Evolutionary conservation across 92 coral and sea anemone species (phyloP).

Genomic region (Parazoanthus swiftii): DNA sequence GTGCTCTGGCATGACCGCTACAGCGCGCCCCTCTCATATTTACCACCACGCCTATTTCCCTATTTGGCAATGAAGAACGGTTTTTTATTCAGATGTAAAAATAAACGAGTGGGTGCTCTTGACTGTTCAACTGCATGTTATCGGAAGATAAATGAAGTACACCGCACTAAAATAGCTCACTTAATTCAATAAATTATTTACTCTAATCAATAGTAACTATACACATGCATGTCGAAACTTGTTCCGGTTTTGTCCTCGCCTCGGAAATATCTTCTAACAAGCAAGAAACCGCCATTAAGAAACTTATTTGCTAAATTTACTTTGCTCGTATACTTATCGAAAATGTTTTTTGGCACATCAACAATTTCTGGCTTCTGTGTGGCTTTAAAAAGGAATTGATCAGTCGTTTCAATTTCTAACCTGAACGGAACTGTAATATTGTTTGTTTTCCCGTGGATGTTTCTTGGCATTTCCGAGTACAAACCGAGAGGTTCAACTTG

Average conservation of each 20-base stretch:
- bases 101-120: no score
- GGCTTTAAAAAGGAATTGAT: not conserved
- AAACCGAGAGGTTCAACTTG: not conserved
- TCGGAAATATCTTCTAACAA: not conserved
- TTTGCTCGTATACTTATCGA: not conserved
- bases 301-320: no score
- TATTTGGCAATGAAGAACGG: not conserved
- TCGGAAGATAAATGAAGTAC: not conserved
- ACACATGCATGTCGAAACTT: not conserved
- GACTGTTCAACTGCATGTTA: not conserved
- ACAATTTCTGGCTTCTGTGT: not conserved
- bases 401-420: not conserved
- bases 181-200: no score
- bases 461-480: not conserved
- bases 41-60: not conserved
- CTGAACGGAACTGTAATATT: not conserved
- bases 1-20: not conserved
- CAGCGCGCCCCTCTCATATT: not conserved
- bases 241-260: not conserved
- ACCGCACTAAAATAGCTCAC: not conserved
- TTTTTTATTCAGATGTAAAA: not conserved
- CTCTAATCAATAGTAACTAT: no score
- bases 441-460: no score
- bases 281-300: not conserved
- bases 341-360: no score